Percentiles rank a stretch among this genome's conserved stretches.
Conservation (phyloP, 2,797 vertebrate species). For the Pelodytes ibericus region DNA sequence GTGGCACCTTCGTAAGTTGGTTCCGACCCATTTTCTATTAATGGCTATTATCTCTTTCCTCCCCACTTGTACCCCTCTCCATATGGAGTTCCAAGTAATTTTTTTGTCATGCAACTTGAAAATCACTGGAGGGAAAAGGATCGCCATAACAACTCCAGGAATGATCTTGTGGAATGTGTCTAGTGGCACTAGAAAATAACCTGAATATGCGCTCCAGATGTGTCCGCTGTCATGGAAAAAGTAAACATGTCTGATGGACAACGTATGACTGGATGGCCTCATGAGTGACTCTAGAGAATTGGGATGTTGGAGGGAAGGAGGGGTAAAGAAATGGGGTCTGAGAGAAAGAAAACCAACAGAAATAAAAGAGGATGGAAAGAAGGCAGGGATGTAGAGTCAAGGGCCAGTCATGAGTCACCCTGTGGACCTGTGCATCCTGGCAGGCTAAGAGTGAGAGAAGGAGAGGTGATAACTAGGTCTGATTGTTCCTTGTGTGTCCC, state of each 20-base stretch:
- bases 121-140: slow-evolving; percentile 95
- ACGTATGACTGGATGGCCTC: slow-evolving; percentile 94
- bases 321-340: slow-evolving; percentile 56
- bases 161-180: slow-evolving; percentile 92
- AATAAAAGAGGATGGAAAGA: slow-evolving; percentile 48
- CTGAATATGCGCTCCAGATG: slow-evolving; percentile 99
- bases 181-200: slow-evolving; percentile 91
- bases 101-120: slow-evolving; percentile 98
- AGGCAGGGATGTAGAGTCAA: slow-evolving; percentile 73
- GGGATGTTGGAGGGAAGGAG: slow-evolving; percentile 66
- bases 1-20: background rate
- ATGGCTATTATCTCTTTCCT: slow-evolving; percentile 5
- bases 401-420: slow-evolving; percentile 78
- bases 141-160: slow-evolving; percentile 89
- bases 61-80: slow-evolving; percentile 65
- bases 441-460: slow-evolving; percentile 67
- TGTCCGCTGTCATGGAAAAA: slow-evolving; percentile 97
- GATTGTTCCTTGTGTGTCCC: slow-evolving; percentile 88
- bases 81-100: slow-evolving; percentile 84
- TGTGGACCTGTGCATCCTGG: slow-evolving; percentile 89
- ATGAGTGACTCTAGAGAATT: slow-evolving; percentile 79
- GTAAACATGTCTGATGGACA: slow-evolving; percentile 99
- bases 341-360: slow-evolving; percentile 13
- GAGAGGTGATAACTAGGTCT: slow-evolving; percentile 81
- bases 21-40: slow-evolving; percentile 28